phyloP scores from a whole-genome alignment of 2,797 vertebrate genomes.

The Clamator glandarius region DNA sequence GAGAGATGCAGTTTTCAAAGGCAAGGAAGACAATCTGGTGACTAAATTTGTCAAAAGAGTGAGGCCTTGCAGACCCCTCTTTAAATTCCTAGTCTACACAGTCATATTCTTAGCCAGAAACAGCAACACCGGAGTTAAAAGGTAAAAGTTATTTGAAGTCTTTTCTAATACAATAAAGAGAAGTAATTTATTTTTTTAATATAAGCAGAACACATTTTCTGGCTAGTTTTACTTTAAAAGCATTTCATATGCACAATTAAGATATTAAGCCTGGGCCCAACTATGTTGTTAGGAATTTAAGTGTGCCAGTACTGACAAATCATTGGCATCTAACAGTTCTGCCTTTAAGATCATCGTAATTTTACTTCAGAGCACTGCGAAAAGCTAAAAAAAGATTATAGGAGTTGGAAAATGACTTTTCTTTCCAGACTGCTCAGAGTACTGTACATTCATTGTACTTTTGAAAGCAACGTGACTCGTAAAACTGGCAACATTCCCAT shows the following conservation, averaged over 20 bases:
- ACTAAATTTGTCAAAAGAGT: background rate
- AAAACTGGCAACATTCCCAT: conserved; percentile 44
- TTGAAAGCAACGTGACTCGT: conserved; percentile 27
- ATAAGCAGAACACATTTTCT: background rate
- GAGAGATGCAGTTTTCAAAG: background rate
- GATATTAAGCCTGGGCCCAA: background rate
- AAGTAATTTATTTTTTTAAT: background rate
- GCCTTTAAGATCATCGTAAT: conserved; percentile 50
- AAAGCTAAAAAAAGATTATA: conserved; percentile 59
- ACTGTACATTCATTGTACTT: conserved; percentile 63
- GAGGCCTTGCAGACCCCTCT: background rate
- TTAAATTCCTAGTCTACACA: conserved; percentile 6
- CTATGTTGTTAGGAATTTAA: background rate
- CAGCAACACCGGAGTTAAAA: background rate
- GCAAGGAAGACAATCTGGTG: background rate
- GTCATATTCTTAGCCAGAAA: background rate
- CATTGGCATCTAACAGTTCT: conserved; percentile 13
- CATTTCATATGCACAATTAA: conserved; percentile 2
- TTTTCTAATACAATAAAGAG: background rate
- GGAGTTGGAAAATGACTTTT: conserved; percentile 47
- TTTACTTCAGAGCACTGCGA: conserved; percentile 26
- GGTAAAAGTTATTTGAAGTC: background rate
- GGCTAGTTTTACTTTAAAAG: background rate
- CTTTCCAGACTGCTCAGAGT: conserved; percentile 47
- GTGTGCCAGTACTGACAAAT: conserved; percentile 22